Conservation (phyloP, 2,888 invertebrate species). For the Crocallis elinguaria region DNA sequence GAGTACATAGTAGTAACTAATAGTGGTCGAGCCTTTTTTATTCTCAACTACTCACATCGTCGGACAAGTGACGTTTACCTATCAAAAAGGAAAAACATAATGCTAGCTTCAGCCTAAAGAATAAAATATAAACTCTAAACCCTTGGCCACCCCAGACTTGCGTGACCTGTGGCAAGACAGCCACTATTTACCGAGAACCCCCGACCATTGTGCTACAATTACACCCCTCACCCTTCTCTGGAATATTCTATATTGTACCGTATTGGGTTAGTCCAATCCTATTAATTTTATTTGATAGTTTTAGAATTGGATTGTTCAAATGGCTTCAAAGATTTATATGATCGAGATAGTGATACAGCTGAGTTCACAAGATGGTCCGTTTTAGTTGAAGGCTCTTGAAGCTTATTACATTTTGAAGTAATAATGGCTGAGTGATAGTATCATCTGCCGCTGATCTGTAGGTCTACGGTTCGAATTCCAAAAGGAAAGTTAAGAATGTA, state of each 20-base stretch:
- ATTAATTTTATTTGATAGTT: conserved; percentile 13
- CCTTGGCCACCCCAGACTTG: neutral
- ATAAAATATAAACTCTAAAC: neutral
- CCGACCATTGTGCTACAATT: conserved; percentile 1
- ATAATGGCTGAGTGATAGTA: too few species aligned
- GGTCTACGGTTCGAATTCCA: too few species aligned
- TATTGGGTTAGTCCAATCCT: conserved; percentile 5
- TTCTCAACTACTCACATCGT: too few species aligned
- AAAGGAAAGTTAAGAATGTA: too few species aligned
- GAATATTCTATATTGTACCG: neutral
- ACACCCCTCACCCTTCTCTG: neutral
- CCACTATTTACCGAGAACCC: neutral
- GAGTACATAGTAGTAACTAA: too few species aligned
- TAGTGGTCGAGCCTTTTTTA: too few species aligned
- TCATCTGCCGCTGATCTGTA: too few species aligned
- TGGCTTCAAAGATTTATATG: neutral
- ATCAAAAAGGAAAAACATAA: neutral
- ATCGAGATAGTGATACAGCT: neutral
- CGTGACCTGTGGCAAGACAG: conserved; percentile 1
- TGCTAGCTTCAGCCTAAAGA: neutral
- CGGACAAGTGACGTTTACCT: too few species aligned
- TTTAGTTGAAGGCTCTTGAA: too few species aligned
- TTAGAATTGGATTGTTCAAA: conserved; percentile 14
- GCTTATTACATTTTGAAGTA: too few species aligned
- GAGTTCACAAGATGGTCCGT: too few species aligned